Evolutionary conservation across 2,113 vertebrate species (phyloP).

Genomic region (Tachuris rubrigastra): DNA sequence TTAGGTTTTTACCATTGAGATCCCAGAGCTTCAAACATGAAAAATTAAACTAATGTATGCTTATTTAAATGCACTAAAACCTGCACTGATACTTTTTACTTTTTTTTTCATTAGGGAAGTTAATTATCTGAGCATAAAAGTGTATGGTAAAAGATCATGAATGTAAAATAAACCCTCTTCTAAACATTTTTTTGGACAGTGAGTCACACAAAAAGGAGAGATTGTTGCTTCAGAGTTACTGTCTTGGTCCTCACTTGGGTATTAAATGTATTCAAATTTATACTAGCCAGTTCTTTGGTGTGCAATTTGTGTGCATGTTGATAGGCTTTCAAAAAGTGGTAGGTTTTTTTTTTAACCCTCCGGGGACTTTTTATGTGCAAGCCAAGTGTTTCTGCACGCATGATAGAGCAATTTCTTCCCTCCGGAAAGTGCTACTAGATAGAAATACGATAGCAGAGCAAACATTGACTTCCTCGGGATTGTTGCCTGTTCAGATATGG

Average conservation of each 20-base stretch:
- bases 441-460: constrained; percentile 29
- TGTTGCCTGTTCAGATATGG: constrained; percentile 41
- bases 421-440: constrained; percentile 34
- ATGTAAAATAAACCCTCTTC: constrained; percentile 19
- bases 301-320: constrained; percentile 21
- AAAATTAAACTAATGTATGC: not conserved
- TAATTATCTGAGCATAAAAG: constrained; percentile 19
- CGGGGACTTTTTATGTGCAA: constrained; percentile 22
- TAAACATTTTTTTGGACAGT: constrained; percentile 17
- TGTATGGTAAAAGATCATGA: not conserved
- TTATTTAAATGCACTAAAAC: not conserved
- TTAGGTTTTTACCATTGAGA: not conserved
- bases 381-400: constrained; percentile 32
- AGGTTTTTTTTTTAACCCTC: not conserved
- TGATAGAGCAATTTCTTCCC: constrained; percentile 13
- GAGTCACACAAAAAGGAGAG: not conserved
- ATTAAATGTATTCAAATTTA: constrained; percentile 30
- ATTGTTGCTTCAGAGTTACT: not conserved
- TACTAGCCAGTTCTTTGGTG: not conserved
- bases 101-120: not conserved
- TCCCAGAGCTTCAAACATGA: not conserved
- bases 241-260: not conserved
- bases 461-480: constrained; percentile 36
- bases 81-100: not conserved
- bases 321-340: constrained; percentile 14